Base-by-base conservation (phyloP, 2,113 vertebrate genomes). In the Actenoides hombroni region DNA sequence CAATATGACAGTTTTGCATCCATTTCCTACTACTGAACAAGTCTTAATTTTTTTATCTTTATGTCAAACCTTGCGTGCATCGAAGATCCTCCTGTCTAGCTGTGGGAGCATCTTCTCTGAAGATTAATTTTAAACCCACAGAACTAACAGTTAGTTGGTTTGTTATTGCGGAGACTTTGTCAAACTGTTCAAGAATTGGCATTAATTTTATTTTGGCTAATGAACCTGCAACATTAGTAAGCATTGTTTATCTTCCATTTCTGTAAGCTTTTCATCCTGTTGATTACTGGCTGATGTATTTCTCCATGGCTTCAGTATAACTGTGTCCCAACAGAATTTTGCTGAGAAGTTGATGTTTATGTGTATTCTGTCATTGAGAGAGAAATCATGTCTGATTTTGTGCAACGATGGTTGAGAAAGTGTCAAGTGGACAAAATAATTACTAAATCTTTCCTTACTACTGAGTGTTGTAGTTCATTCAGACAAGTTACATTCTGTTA, bases 321-420 rank as follows among this genome's bases (percentile, higher is more conserved):
- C 63, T 75, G 85, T 9, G 70, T 92, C 93, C 90, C 92, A n/a
- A 71, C 86, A 71, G 42, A 63, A 67, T 93, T 88, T 80, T 91
- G 82, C 87, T 92, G 81, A 76, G 75, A 88, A 16, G 59, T 51
- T 89, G 83, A 67, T 93, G 48, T 88, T 95, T 88, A n/a, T 73
- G 18, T 71, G 35, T 74, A n/a, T 40, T 63, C 15, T 84, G 46
- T 94, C 42, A 70, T 42, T 70, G 67, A 86, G 42, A 46, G 70
- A 86, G 57, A 76, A 87, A 90, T 83, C 39, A 59, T 42, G 77
- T 60, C 39, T 82, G 74, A 77, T 46, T 84, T 89, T 89, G 24
- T 88, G 26, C 39, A 53, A 20, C 56, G 65, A 82, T 82, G 39
- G 56, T 48, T 84, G 89, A 76, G 59, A 60, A 82, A n/a, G 31